These are phyloP conservation scores for Platycheirus rosarum DNA, from an alignment of 2,888 invertebrate genomes.

Conservation along the genomic window DNA sequence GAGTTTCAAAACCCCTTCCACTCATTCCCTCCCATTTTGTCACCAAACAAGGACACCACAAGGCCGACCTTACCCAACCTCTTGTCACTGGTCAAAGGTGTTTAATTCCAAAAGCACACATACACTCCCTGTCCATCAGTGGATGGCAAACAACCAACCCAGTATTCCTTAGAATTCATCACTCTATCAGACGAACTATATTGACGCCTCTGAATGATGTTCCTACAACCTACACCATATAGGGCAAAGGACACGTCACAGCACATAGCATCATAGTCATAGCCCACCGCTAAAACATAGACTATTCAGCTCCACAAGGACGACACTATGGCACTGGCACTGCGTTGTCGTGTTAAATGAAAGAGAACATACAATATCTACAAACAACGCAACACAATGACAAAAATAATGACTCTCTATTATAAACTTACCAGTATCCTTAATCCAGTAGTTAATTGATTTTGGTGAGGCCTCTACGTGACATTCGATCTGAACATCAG, in stretches of 20 bases:
- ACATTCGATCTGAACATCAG: conserved; percentile 94
- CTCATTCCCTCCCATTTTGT: neutral
- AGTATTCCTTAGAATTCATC: conserved; percentile 60
- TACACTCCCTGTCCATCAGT: neutral
- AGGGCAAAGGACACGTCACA: conserved; percentile 46
- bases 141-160: conserved; percentile 48
- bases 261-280: conserved; percentile 26
- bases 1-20: neutral
- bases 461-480: conserved; percentile 95
- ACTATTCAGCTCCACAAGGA: conserved; percentile 16
- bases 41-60: conserved; percentile 21
- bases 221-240: conserved; percentile 1
- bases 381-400: conserved; percentile 63
- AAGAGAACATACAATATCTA: conserved; percentile 41
- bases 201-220: conserved; percentile 62
- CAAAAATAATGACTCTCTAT: conserved; percentile 74
- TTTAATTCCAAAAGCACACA: conserved; percentile 50
- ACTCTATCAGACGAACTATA: conserved; percentile 56
- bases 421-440: conserved; percentile 89
- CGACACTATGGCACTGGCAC: conserved; percentile 20
- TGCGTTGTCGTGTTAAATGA: conserved; percentile 60
- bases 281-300: too few species aligned
- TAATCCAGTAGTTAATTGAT: conserved; percentile 95
- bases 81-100: conserved; percentile 46
- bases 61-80: conserved; percentile 4